Evolutionary conservation across 1,140 invertebrate genomes (phyloP), one percentile per base, ranked within the genome.

Genomic region (Camponotus vicinus): DNA sequence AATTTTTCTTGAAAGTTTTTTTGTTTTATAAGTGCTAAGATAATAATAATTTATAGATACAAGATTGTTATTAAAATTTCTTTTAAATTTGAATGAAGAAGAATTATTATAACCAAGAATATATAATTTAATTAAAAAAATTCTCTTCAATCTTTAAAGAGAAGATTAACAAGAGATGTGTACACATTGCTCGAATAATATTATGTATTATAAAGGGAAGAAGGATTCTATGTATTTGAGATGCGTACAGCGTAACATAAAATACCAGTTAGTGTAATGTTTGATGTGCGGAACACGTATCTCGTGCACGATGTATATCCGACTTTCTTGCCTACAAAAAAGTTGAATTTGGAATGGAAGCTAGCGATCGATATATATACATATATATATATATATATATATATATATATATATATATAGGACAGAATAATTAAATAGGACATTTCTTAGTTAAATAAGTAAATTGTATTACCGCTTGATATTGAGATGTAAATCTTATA

Each of bases 171-270:
- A 71, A 73, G 40, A 69, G 27, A 75, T 37, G 79, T 27, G 79
- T 83, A 61, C 15, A 61, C 69, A 83, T 83, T 83, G 79, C 79
- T 75, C 79, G 79, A 75, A 83, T 3, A 9, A 15, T 27, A 7
- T n/a, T 40, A 11, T 15, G 49, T 61, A 15, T 57, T 3, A 15
- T 18, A 52, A 15, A 18, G 15, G 18, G 40, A 45, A 61, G 18
- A 66, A 49, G 32, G 5, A 45, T 27, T 49, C 1, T 27, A 7
- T 32, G 15, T 55, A 34, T 34, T 77, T 57, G 15, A 18, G 11
- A 49, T 34, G 34, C 34, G 5, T 4, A 37, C n/a, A 66, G 9
- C 40, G 27, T 9, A 67, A 8, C 32, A 21, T 57, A 9, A 59
- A 8, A 18, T 61, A 9, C 55, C 27, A 18, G 15, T 70, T 49